A percentile compares a stretch with the other conserved stretches of the same genome.
These are phyloP conservation scores for Dicyrtoma fusca DNA, from an alignment of 2,888 invertebrate genomes.

Conservation along the genomic window DNA sequence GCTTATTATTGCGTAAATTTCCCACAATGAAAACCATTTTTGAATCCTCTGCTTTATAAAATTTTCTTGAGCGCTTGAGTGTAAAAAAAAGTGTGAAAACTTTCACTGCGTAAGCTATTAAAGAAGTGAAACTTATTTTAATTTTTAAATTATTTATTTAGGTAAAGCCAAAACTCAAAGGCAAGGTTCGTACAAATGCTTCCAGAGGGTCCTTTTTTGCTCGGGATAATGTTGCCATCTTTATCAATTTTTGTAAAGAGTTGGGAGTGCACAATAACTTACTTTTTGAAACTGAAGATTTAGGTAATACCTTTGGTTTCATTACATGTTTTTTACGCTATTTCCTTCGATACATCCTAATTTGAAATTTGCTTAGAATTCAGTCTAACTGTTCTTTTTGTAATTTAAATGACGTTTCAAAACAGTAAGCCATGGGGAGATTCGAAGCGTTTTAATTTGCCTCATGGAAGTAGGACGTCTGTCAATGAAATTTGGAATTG, in stretches of 20 bases:
- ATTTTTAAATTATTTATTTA: conserved; percentile 60
- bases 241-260: conserved; percentile 81
- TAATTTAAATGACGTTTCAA: neutral
- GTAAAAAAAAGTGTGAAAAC: no score
- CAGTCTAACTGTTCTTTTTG: neutral
- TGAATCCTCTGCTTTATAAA: no score
- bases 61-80: no score
- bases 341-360: neutral
- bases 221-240: conserved; percentile 85
- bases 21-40: no score
- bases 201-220: conserved; percentile 85
- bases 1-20: no score
- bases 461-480: conserved; percentile 82
- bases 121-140: no score
- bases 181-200: conserved; percentile 81
- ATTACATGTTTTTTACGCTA: no score
- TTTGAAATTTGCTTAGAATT: neutral
- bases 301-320: conserved; percentile 66
- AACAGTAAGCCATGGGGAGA: conserved; percentile 78
- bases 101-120: no score
- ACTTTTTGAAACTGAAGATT: conserved; percentile 85
- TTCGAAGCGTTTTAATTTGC: conserved; percentile 81
- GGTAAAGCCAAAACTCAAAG: conserved; percentile 73
- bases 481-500: conserved; percentile 75
- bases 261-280: conserved; percentile 85